These are phyloP conservation scores for Drosophila serrata DNA, from an alignment of 1,140 invertebrate genomes.

Conservation along the genomic window DNA sequence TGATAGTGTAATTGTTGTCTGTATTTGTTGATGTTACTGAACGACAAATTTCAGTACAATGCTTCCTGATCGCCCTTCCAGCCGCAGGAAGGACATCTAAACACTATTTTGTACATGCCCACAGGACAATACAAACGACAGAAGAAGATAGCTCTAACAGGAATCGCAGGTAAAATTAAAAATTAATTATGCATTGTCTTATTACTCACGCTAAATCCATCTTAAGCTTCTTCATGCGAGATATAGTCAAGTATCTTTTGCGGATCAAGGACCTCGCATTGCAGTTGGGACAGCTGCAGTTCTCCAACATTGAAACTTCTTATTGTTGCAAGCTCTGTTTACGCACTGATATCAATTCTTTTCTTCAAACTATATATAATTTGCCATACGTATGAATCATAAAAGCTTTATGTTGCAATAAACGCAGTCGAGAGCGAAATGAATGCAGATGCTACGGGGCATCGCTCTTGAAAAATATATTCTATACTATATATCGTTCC, in stretches of 20 bases:
- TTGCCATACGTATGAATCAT: background rate
- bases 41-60: background rate
- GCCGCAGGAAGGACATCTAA: background rate
- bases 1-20: background rate
- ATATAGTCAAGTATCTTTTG: slow-evolving; percentile 1
- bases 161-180: too few species aligned
- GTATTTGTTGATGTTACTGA: background rate
- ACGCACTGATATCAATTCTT: background rate
- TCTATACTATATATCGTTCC: too few species aligned
- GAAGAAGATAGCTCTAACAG: background rate
- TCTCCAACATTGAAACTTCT: background rate
- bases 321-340: background rate
- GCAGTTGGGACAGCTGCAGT: slow-evolving; percentile 1
- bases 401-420: background rate
- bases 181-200: too few species aligned
- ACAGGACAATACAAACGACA: slow-evolving; percentile 2
- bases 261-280: background rate
- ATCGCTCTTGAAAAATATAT: background rate
- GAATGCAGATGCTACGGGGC: background rate
- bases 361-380: background rate
- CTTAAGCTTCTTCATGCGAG: background rate
- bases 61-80: background rate
- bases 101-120: background rate
- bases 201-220: background rate
- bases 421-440: background rate